Base-by-base conservation (phyloP, 1,140 invertebrate genomes). In the Drosophila parabipectinata region DNA sequence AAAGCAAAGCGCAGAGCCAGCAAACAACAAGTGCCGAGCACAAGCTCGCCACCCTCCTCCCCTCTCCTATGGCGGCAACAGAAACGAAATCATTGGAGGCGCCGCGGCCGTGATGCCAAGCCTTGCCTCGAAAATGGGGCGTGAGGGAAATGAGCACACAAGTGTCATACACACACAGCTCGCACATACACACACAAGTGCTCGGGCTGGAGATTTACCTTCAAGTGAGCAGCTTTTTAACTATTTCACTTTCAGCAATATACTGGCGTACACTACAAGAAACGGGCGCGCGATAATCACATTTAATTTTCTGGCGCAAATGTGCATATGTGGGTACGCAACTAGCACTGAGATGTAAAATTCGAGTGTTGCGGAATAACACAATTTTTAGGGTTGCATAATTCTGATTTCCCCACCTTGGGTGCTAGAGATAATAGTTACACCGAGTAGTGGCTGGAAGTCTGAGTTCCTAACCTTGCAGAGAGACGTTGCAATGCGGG, bases 191-290 rank as follows among this genome's bases (percentile, higher is more conserved):
- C 39, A 21, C 8, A 15, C 15, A 9, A 7, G 18, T 24, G 39
- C 61, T 55, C 66, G 61, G 74, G 67, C 72, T 39, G 37, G 60
- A 85, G 77, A 74, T 85, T 85, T 81, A 87, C 82, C 81, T 87
- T 81, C 69, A 87, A 85, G 82, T 81, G 81, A 85, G 69, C 81
- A 85, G 81, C 82, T 79, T 85, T 80, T 72, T 63, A 87, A 81
- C 81, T 73, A 82, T 87, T 85, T 85, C 74, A 87, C 82, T 87
- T 87, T 84, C 39, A 62, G 53, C 58, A 63, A 39, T 30, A 24
- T 39, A 53, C 45, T n/a, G 34, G 24, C n/a, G 18, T 7, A 39
- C 41, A 48, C 39, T 18, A 28, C 51, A 48, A 41, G 52, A 54
- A 45, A 58, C 26, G 21, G 21, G 21, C 2, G 3, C 21, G 21